Conservation (phyloP, 1,140 invertebrate species). For the Protaetia brevitarsis region DNA sequence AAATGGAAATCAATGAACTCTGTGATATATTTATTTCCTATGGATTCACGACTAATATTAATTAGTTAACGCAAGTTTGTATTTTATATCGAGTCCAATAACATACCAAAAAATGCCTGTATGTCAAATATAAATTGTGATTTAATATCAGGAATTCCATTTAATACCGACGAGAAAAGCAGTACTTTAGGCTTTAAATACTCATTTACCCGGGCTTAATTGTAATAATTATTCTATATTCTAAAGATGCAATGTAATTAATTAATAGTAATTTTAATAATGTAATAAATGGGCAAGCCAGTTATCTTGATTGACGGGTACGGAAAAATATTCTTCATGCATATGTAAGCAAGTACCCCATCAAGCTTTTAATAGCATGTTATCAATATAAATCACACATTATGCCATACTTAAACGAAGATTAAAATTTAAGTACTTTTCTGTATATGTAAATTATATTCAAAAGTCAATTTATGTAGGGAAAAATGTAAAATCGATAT, state of each 20-base stretch:
- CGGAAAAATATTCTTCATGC: not conserved
- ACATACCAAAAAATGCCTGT: too few relatives aligned
- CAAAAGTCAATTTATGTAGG: not conserved
- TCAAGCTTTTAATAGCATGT: not conserved
- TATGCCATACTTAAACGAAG: not conserved
- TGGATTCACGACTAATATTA: too few relatives aligned
- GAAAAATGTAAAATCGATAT: slow-evolving; percentile 2
- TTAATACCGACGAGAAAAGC: too few relatives aligned
- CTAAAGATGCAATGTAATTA: not conserved
- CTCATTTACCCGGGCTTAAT: too few relatives aligned
- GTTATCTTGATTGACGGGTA: not conserved
- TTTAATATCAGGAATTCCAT: too few relatives aligned
- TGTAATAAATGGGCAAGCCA: not conserved
- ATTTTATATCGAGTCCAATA: too few relatives aligned
- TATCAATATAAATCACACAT: slow-evolving; percentile 15
- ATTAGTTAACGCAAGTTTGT: too few relatives aligned
- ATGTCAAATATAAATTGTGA: too few relatives aligned
- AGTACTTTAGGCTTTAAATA: too few relatives aligned
- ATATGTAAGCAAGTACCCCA: not conserved
- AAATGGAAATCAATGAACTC: too few relatives aligned
- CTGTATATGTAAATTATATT: not conserved
- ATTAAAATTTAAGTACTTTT: slow-evolving; percentile 7
- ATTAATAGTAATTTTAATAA: not conserved
- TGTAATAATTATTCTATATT: too few relatives aligned
- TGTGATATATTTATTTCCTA: too few relatives aligned